These are phyloP conservation scores for Diachrysia chrysitis DNA, from an alignment of 2,888 invertebrate species.

Conservation along the genomic window DNA sequence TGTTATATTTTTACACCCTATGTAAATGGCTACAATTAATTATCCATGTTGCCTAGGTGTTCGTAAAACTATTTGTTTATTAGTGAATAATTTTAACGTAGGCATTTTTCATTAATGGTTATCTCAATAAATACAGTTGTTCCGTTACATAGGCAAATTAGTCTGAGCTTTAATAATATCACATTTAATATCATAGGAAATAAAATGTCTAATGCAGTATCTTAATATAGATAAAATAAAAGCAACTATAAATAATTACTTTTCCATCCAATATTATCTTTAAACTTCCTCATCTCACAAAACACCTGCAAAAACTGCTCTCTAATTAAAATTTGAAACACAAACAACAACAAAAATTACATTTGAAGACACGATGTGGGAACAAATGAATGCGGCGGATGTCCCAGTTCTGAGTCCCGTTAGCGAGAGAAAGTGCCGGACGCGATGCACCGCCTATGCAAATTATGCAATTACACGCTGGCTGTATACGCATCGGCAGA, in stretches of 20 bases:
- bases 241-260: neutral
- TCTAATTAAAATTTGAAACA: constrained; percentile 50
- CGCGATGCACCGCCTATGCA: constrained; percentile 83
- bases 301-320: constrained; percentile 40
- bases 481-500: constrained; percentile 52
- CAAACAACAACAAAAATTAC: constrained; percentile 43
- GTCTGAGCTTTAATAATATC: neutral
- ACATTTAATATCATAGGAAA: neutral
- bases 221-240: neutral
- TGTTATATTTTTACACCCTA: no score
- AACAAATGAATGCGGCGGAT: constrained; percentile 68
- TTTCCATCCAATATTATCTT: neutral
- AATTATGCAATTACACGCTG: constrained; percentile 84
- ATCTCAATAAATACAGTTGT: neutral
- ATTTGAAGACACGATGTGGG: constrained; percentile 58
- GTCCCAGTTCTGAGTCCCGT: constrained; percentile 84
- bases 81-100: no score
- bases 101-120: neutral
- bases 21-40: no score
- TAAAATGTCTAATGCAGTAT: neutral
- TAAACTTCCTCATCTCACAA: neutral
- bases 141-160: neutral
- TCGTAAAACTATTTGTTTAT: no score
- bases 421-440: constrained; percentile 83
- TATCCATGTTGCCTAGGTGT: no score